Percentiles rank a stretch among this genome's conserved stretches.
These are phyloP conservation scores for Cotesia vestalis DNA, from an alignment of 1,140 invertebrate genomes.

Conservation along the genomic window DNA sequence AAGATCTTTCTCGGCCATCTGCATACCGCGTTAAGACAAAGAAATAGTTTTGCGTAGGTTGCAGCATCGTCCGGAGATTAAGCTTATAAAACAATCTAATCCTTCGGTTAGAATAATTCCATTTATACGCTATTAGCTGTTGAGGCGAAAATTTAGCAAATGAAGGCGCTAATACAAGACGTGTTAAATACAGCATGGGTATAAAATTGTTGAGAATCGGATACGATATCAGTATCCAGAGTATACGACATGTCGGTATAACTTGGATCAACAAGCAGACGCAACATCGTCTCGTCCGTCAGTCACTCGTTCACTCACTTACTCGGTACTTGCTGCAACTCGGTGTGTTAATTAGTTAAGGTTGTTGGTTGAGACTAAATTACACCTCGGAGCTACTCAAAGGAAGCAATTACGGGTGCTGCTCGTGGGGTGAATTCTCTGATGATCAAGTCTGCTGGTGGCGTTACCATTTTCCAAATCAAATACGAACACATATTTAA, in stretches of 20 bases:
- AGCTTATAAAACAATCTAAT: too few relatives aligned
- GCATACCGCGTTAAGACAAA: conserved; percentile 13
- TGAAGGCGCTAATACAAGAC: not conserved
- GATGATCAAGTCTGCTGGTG: not conserved
- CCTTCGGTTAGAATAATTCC: too few relatives aligned
- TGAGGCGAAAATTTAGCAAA: too few relatives aligned
- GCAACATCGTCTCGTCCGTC: conserved; percentile 36
- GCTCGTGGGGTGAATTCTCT: conserved; percentile 45
- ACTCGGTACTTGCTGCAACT: conserved; percentile 44
- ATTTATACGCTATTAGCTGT: too few relatives aligned
- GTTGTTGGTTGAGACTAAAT: conserved; percentile 66
- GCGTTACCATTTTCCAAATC: conserved; percentile 6
- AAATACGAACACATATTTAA: not conserved
- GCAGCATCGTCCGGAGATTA: too few relatives aligned
- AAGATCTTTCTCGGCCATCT: conserved; percentile 22
- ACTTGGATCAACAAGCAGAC: conserved; percentile 23
- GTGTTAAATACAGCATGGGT: not conserved
- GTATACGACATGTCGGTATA: conserved; percentile 3
- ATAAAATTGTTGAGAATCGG: not conserved
- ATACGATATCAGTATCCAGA: conserved; percentile 25
- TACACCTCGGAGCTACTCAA: conserved; percentile 67
- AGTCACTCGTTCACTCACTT: conserved; percentile 45
- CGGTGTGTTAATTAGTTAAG: conserved; percentile 67
- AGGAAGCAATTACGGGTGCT: conserved; percentile 66
- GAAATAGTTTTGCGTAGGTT: not conserved